These are phyloP conservation scores for Numenius phaeopus DNA, from an alignment of 2,797 vertebrate genomes.

Conservation along the genomic window DNA sequence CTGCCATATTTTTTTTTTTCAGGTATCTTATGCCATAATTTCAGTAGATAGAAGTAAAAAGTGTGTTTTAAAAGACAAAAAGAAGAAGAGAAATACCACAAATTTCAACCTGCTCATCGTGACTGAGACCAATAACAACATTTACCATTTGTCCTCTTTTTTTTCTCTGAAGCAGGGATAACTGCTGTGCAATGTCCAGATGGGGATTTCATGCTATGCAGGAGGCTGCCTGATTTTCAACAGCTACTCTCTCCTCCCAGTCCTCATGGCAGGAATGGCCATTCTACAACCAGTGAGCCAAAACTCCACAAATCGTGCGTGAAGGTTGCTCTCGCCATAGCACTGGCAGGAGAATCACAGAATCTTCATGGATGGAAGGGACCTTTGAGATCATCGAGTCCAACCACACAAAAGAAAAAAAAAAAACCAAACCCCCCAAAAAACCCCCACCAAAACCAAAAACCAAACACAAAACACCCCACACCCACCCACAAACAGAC, in stretches of 20 bases:
- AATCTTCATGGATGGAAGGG: too few relatives aligned
- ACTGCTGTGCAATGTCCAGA: not conserved
- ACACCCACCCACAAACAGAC: too few relatives aligned
- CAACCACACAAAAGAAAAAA: too few relatives aligned
- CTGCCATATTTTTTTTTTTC: not conserved
- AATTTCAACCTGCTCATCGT: not conserved
- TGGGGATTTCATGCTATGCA: not conserved
- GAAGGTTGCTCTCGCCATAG: not conserved
- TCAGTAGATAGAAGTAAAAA: not conserved
- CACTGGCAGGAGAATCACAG: too few relatives aligned
- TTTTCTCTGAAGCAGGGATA: not conserved
- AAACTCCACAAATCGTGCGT: not conserved
- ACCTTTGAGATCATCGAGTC: too few relatives aligned
- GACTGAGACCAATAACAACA: not conserved
- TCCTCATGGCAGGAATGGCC: not conserved
- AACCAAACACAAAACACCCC: too few relatives aligned
- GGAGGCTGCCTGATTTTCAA: conserved; percentile 4
- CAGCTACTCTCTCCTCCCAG: conserved; percentile 5
- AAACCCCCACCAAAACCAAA: too few relatives aligned
- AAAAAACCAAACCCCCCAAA: too few relatives aligned
- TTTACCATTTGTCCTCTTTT: not conserved
- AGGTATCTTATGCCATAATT: not conserved
- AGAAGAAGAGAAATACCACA: not conserved
- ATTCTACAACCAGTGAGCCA: not conserved
- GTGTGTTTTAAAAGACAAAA: not conserved